Evolutionary conservation across 2,888 invertebrate species (phyloP).

Genomic region (Achlya flavicornis): DNA sequence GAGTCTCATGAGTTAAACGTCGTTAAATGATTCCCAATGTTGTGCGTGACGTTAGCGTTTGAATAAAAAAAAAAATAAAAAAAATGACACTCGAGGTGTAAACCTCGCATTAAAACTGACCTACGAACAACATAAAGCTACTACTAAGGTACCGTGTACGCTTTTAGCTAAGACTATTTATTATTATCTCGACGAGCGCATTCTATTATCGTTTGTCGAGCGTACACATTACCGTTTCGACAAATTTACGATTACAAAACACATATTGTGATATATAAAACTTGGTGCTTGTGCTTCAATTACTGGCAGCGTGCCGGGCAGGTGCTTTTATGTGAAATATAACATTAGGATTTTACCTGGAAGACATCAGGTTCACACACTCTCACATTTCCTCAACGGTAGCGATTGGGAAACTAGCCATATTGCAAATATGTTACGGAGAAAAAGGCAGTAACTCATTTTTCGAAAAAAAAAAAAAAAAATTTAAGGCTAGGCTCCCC

Average conservation of each 20-base stretch:
- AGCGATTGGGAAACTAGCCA: conserved; percentile 46
- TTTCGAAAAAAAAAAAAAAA: not conserved
- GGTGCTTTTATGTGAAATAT: conserved; percentile 82
- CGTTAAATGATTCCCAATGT: conserved; percentile 33
- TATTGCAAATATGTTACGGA: not conserved
- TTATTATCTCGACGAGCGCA: conserved; percentile 14
- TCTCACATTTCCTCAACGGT: conserved; percentile 59
- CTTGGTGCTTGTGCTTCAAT: conserved; percentile 81
- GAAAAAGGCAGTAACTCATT: not conserved
- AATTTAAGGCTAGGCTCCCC: conserved; percentile 27
- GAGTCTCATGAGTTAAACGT: not conserved
- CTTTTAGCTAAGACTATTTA: conserved; percentile 25
- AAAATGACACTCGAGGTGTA: conserved; percentile 55
- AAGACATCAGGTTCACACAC: conserved; percentile 63
- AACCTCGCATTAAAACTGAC: conserved; percentile 65
- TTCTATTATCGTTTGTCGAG: conserved; percentile 27
- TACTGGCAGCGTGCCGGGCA: conserved; percentile 84
- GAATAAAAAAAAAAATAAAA: conserved; percentile 49
- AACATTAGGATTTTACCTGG: conserved; percentile 77
- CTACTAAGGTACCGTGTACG: conserved; percentile 75
- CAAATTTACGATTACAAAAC: conserved; percentile 80
- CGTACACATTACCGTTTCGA: conserved; percentile 78
- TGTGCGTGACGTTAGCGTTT: conserved; percentile 54
- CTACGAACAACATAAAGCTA: conserved; percentile 83
- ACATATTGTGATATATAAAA: conserved; percentile 82